Base-by-base conservation (phyloP, 2,888 invertebrate genomes). In the Cepaea hortensis region DNA sequence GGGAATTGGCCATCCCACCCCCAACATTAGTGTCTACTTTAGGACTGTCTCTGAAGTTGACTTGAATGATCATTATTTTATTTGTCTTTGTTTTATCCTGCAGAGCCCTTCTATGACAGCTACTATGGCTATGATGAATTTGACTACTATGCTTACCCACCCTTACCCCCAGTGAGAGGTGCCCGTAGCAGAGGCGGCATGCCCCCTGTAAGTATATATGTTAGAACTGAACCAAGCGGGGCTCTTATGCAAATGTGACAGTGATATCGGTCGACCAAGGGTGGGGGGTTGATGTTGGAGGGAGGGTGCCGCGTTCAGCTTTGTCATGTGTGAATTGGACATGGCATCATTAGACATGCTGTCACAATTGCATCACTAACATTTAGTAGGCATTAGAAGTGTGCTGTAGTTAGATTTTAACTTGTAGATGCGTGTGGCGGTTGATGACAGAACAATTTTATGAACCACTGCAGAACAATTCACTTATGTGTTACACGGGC, bases 71-170 rank as follows among this genome's bases (percentile, higher is more conserved):
- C n/a, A 50, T 65, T 84, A 46, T 72, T 20, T 81, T 97, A 97
- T 5, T 68, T 68, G 18, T 68, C n/a, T n/a, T 50, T 3, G 15
- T 50, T 50, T 50, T n/a, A 20, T 50, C 76, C 76, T 97, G 97
- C 97, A 96, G 98, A 98, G 96, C 97, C 97, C 96, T 98, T 97
- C 96, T 97, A 97, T 93, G 94, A 94, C 95, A 97, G 97, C 95
- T 96, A 91, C 90, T 91, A 91, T 86, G 90, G 97, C 96, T 98
- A 97, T 96, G 98, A 92, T 68, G 90, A 98, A 96, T 97, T 97
- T 88, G 90, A 91, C 96, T 98, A 97, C 97, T 94, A 93, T 96
- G 96, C 96, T 96, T 96, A 96, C 95, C 96, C 96, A 95, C 96
- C 96, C 96, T 88, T 90, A 81, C 89, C 89, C 1, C 88, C 88